phyloP scores from a whole-genome alignment of 2,797 vertebrate genomes.

The Helarctos malayanus region DNA sequence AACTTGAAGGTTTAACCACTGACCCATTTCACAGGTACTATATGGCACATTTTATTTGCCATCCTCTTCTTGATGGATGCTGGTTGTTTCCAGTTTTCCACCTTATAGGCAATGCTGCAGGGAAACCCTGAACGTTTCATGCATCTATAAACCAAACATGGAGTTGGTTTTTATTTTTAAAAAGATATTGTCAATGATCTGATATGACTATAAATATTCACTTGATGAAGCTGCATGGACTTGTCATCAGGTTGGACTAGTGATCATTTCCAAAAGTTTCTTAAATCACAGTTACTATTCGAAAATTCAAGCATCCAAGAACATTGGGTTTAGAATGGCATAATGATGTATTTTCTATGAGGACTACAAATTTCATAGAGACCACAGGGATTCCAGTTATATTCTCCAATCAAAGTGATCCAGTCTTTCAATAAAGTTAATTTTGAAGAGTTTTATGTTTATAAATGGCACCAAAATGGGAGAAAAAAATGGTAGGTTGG shows the following conservation, averaged over 20 bases:
- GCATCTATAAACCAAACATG: constrained; percentile 68
- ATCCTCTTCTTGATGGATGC: neutral
- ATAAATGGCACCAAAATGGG: constrained; percentile 76
- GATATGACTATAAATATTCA: constrained; percentile 8
- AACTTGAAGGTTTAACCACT: constrained; percentile 26
- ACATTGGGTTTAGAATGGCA: constrained; percentile 25
- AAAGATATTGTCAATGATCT: constrained; percentile 56
- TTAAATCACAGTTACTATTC: constrained; percentile 62
- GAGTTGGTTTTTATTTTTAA: constrained; percentile 69
- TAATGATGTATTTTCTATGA: constrained; percentile 50
- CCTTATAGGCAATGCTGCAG: neutral
- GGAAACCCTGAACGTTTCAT: constrained; percentile 56
- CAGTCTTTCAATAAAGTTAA: constrained; percentile 54
- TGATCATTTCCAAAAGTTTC: constrained; percentile 68
- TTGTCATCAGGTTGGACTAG: constrained; percentile 54
- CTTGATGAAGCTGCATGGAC: constrained; percentile 61
- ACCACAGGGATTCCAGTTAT: constrained; percentile 51
- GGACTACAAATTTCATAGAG: constrained; percentile 56
- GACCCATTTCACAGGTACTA: constrained; percentile 71
- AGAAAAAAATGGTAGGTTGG: constrained; percentile 84
- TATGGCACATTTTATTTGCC: neutral
- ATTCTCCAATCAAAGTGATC: constrained; percentile 70
- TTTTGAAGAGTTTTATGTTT: constrained; percentile 71
- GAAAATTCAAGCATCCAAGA: constrained; percentile 69
- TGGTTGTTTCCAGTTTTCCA: neutral